Conservation (phyloP, 2,113 vertebrate species). For the Apteryx mantelli region DNA sequence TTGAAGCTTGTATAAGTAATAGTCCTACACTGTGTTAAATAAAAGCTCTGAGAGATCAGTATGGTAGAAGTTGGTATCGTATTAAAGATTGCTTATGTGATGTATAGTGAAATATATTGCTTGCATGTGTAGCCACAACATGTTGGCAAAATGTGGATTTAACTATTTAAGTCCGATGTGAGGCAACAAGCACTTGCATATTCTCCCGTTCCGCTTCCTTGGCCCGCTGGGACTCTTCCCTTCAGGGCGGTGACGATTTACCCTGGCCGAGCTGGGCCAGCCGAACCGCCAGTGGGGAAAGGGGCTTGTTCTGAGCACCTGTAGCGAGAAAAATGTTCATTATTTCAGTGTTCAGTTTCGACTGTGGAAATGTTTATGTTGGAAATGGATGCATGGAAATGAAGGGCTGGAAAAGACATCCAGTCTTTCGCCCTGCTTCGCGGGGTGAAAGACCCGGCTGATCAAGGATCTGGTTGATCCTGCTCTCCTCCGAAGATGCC, state of each 20-base stretch:
- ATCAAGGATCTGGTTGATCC: fast-evolving
- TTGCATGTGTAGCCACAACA: neutral
- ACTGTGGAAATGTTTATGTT: neutral
- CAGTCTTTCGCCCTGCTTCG: neutral
- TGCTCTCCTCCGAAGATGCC: neutral
- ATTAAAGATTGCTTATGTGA: neutral
- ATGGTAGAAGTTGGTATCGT: neutral
- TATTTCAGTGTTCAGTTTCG: neutral
- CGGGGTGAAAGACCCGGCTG: neutral
- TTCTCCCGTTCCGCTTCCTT: neutral
- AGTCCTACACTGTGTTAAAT: no score
- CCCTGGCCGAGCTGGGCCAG: neutral
- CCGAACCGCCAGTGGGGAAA: fast-evolving
- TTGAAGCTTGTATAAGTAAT: no score
- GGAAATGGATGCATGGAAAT: neutral
- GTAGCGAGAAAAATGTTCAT: neutral
- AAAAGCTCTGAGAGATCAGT: no score
- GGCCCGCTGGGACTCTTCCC: neutral
- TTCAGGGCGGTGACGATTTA: fast-evolving
- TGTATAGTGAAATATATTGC: neutral
- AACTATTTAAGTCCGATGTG: neutral
- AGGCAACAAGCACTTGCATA: neutral
- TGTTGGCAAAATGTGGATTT: neutral
- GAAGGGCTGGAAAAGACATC: fast-evolving
- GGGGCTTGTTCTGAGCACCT: neutral